Percentiles rank a stretch among this genome's conserved stretches.
Evolutionary conservation across 2,113 vertebrate species (phyloP).

Genomic region (Callospermophilus lateralis): DNA sequence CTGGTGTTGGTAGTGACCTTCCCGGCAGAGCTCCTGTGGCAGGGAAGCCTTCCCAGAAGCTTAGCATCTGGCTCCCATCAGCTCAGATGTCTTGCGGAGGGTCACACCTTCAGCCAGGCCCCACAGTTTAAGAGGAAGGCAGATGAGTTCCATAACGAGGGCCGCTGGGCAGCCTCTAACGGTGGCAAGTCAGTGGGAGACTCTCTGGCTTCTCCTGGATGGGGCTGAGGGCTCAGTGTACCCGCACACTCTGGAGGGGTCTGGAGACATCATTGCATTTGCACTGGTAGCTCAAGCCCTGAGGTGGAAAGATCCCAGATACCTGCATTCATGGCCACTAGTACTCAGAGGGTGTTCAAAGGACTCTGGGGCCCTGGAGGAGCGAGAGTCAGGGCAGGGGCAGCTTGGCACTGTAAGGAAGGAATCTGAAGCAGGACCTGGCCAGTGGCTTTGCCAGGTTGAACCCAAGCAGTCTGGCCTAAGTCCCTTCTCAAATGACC

Average conservation of each 20-base stretch:
- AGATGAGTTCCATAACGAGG: neutral
- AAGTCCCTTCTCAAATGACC: neutral
- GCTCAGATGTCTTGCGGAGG: neutral
- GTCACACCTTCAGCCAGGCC: neutral
- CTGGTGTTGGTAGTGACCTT: neutral
- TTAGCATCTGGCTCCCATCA: too few species aligned
- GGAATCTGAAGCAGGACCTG: neutral
- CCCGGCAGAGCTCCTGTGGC: neutral
- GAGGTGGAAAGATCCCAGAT: neutral
- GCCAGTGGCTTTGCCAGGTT: neutral
- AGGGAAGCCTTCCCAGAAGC: neutral
- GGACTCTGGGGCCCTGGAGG: rapidly evolving
- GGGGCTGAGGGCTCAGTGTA: neutral
- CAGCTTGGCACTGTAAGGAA: neutral
- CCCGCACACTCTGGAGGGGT: neutral
- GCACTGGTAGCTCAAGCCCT: neutral
- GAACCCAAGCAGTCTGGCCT: neutral
- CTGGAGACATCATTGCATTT: neutral
- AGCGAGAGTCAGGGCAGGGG: neutral
- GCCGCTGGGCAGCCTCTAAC: too few species aligned
- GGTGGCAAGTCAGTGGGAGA: neutral
- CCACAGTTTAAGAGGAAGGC: neutral
- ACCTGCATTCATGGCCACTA: rapidly evolving
- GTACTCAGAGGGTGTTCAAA: neutral
- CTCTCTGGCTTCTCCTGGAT: neutral